Percentiles rank a stretch among this genome's conserved stretches.
These are phyloP conservation scores for Acanthosoma haemorrhoidale DNA, from an alignment of 2,888 invertebrate species.

Conservation along the genomic window DNA sequence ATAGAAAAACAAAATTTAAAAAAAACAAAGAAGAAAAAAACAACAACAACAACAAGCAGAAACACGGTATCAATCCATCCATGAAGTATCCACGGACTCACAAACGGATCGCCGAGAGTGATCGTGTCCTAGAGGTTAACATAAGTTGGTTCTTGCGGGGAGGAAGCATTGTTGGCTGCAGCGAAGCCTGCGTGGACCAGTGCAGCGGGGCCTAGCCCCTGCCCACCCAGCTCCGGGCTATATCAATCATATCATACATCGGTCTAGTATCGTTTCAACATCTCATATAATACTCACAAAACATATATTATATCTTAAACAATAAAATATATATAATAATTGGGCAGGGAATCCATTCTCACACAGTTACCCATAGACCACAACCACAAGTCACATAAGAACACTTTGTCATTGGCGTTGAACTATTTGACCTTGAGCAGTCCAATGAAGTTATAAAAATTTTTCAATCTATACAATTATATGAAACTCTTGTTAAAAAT, in stretches of 20 bases:
- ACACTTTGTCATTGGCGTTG: no score
- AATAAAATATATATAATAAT: not conserved
- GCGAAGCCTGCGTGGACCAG: constrained; percentile 41
- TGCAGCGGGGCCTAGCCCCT: constrained; percentile 39
- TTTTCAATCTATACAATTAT: no score
- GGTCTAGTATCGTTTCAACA: not conserved
- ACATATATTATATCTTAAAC: not conserved
- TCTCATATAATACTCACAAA: not conserved
- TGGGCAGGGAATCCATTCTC: not conserved
- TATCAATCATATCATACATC: constrained; percentile 13
- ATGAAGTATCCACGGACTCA: constrained; percentile 40
- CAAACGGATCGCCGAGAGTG: constrained; percentile 40
- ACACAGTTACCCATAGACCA: not conserved
- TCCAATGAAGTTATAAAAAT: no score
- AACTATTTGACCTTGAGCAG: no score
- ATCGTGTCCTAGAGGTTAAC: constrained; percentile 72
- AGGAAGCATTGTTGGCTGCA: constrained; percentile 43
- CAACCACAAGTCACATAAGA: not conserved
- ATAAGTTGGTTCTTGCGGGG: constrained; percentile 78
- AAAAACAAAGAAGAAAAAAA: constrained; percentile 39
- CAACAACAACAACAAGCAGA: constrained; percentile 41
- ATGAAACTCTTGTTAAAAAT: no score
- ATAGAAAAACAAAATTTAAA: constrained; percentile 41
- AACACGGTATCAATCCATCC: constrained; percentile 31
- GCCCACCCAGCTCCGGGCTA: constrained; percentile 42